Evolutionary conservation across 2,888 invertebrate genomes (phyloP).

Genomic region (Plebejus melissa): DNA sequence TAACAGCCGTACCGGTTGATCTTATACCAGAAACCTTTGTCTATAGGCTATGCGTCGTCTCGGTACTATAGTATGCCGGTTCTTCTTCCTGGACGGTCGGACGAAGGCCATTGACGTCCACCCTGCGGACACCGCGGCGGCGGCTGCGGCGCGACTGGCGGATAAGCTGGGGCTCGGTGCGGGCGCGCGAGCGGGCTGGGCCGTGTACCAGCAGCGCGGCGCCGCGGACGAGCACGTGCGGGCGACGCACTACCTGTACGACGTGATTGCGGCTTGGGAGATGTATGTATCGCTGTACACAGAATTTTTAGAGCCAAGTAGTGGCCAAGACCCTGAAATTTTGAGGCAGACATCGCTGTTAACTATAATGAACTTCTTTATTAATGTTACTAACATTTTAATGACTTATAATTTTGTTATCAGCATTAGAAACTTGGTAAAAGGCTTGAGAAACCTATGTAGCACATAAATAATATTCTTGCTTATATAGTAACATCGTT

Average conservation of each 20-base stretch:
- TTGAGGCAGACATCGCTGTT: too few relatives aligned
- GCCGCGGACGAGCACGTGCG: constrained; percentile 94
- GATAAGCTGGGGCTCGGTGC: constrained; percentile 91
- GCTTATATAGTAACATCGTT: neutral
- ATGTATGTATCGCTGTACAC: constrained; percentile 73
- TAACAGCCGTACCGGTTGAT: neutral
- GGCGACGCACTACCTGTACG: constrained; percentile 94
- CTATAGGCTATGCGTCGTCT: constrained; percentile 91
- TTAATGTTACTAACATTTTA: too few relatives aligned
- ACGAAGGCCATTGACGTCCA: constrained; percentile 97
- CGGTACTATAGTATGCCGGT: constrained; percentile 94
- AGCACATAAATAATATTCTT: too few relatives aligned
- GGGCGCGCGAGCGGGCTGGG: constrained; percentile 91
- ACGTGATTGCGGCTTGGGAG: constrained; percentile 97
- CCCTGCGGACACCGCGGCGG: constrained; percentile 95
- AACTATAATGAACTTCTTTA: too few relatives aligned
- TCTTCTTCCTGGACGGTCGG: constrained; percentile 96
- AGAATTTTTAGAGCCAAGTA: too few relatives aligned
- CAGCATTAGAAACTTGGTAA: too few relatives aligned
- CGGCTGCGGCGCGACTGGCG: constrained; percentile 92
- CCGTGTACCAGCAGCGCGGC: constrained; percentile 92
- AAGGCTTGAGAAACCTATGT: too few relatives aligned
- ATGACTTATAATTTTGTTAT: too few relatives aligned
- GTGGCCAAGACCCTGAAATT: too few relatives aligned
- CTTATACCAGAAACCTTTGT: neutral